Evolutionary conservation across 1,140 invertebrate species (phyloP).

Genomic region (Aphelinus atriplicis): DNA sequence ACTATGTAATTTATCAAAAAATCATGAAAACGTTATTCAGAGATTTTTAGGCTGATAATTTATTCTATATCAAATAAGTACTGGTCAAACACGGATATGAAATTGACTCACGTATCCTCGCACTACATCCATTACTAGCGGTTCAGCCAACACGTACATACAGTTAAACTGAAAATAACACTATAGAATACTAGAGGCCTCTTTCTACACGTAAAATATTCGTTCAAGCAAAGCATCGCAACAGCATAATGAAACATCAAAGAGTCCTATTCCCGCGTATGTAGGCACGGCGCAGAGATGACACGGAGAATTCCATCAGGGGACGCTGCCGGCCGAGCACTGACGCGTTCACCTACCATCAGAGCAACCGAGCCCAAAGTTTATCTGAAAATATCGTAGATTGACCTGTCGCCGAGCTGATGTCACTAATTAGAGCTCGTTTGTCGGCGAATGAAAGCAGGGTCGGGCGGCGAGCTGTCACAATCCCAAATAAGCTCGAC

Average conservation of each 20-base stretch:
- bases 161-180: not conserved
- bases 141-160: not conserved
- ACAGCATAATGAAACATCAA: not conserved
- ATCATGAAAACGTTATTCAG: too few species aligned
- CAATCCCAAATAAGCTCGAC: too few species aligned
- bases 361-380: slow-evolving; percentile 18
- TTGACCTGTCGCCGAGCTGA: slow-evolving; percentile 64
- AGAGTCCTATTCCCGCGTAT: slow-evolving; percentile 3
- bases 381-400: slow-evolving; percentile 62
- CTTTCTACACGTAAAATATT: too few species aligned
- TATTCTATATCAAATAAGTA: too few species aligned
- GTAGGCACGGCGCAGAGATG: slow-evolving; percentile 31
- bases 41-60: too few species aligned
- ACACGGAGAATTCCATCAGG: too few species aligned
- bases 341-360: not conserved
- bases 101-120: slow-evolving; percentile 58
- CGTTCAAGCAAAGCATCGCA: not conserved
- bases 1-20: too few species aligned
- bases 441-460: slow-evolving; percentile 39
- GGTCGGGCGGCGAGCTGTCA: not conserved
- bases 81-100: too few species aligned
- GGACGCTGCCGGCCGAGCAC: slow-evolving; percentile 13
- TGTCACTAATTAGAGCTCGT: slow-evolving; percentile 65
- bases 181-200: too few species aligned
- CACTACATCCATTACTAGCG: slow-evolving; percentile 54